Evolutionary conservation across 2,113 vertebrate genomes (phyloP), one percentile per base, ranked within the genome.

Genomic region (Scopus umbretta): DNA sequence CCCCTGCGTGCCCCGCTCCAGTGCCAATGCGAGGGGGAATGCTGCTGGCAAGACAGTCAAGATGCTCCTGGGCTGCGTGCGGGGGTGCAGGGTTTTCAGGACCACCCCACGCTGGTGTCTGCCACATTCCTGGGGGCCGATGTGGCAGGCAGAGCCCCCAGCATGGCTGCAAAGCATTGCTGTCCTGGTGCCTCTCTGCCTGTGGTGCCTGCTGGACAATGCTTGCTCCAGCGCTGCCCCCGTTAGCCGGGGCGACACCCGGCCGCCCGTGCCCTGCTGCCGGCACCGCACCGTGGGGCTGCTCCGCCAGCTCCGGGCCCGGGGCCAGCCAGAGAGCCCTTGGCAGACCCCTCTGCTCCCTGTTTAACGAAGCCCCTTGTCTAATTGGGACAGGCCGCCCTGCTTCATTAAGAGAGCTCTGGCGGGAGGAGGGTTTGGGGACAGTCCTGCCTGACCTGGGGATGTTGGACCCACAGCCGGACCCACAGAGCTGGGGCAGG

Each of bases 331-430:
- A 32, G 75, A n/a, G 86, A 71, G 90, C 90, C 80, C 89, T 96
- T 96, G 97, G 95, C 97, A 96, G 92, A 81, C 82, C 88, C 87
- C 53, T 66, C 62, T 5, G 5, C 90, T 95, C 96, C 88, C 83
- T 82, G 72, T 71, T 93, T 95, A 97, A 94, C 75, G 94, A 89
- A 95, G 91, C 88, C 88, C 94, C 92, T 91, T 49, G 87, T 91
- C 89, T 97, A 97, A 97, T 84, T 96, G 92, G 97, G 95, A 75
- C 96, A 97, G 81, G 89, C 90, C 10, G 45, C 81, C 97, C 53
- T 94, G 94, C 71, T 96, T 95, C 90, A 59, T 95, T 97, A 94
- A 95, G 86, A 27, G 6, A 87, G 90, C 76, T 78, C 86, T 23
- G 68, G 70, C 1, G 11, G 89, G 94, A 94, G 95, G 94, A 78